Evolutionary conservation across 2,888 invertebrate species (phyloP), one percentile per base, ranked within the genome.

Genomic region (Thera britannica): DNA sequence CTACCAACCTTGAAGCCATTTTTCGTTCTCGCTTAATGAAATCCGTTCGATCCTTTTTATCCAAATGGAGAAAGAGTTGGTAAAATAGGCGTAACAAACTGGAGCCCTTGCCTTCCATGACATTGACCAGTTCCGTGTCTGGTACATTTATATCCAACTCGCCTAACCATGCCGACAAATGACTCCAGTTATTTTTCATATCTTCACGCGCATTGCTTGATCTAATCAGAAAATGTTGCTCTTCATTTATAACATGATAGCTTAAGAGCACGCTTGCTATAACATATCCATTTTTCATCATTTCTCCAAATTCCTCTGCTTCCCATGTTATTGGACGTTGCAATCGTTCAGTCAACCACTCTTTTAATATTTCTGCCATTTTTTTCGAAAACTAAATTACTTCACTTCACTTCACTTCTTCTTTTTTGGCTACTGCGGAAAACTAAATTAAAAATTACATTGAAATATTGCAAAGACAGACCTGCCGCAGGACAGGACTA

Each of bases 351-450:
- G 94, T 89, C 35, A 96, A 79, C 96, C 96, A 96, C 79, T 93
- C 92, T 80, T 94, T 93, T 73, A 96, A 85, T 78, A 95, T 90
- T 82, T 95, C 94, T 68, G 94, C 93, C 95, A 95, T 96, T 66
- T 36, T 72, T 61, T 38, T 44, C n/a, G 6, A 23, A 52, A 49
- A n/a, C 5, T 9, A 9, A 57, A 46, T 51, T n/a, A 46, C n/a
- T n/a, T n/a, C n/a, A n/a, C n/a, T n/a, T n/a, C n/a, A n/a, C n/a
- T n/a, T n/a, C n/a, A n/a, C n/a, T n/a, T n/a, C n/a, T n/a, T n/a
- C n/a, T n/a, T n/a, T n/a, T n/a, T n/a, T n/a, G n/a, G n/a, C n/a
- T n/a, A n/a, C n/a, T n/a, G n/a, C n/a, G n/a, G n/a, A n/a, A n/a
- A 54, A 58, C 41, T 48, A 34, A 49, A 4, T 55, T 55, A 11